Evolutionary conservation across 2,113 vertebrate species (phyloP).

Genomic region (Pontoporia blainvillei): DNA sequence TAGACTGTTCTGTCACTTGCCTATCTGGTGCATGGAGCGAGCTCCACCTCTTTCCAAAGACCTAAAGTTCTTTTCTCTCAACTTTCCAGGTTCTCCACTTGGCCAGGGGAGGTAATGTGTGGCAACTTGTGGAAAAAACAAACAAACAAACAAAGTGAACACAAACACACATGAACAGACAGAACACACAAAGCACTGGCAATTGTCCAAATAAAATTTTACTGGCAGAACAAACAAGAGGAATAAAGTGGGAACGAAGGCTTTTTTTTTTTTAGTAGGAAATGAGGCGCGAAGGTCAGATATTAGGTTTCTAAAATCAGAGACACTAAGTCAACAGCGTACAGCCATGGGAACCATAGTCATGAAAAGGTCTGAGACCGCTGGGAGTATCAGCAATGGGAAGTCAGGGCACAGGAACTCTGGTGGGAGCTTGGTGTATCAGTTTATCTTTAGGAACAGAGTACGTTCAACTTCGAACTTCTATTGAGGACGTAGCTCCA

Average conservation of each 20-base stretch:
- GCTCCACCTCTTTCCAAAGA: neutral
- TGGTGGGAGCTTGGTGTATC: no score
- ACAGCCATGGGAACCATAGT: neutral
- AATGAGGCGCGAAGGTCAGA: neutral
- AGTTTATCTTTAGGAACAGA: neutral
- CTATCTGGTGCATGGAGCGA: neutral
- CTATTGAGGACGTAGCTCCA: neutral
- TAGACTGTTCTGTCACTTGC: no score
- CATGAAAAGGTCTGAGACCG: neutral
- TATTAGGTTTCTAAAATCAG: neutral
- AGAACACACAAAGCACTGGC: neutral
- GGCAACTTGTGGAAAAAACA: neutral
- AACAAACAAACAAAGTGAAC: neutral
- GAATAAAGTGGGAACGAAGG: neutral
- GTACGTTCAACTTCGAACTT: neutral
- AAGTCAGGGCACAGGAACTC: neutral
- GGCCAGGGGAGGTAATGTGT: neutral
- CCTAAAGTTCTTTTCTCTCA: neutral
- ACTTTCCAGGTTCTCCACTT: neutral
- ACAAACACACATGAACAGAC: neutral
- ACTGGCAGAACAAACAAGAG: neutral
- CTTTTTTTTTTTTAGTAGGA: neutral
- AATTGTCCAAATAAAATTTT: neutral
- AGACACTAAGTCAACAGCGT: neutral
- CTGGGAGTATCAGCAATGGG: fast-evolving